A percentile compares a stretch with the other conserved stretches of the same genome.
Evolutionary conservation across 2,113 vertebrate genomes (phyloP).

Genomic region (Paraplagusia blochii): DNA sequence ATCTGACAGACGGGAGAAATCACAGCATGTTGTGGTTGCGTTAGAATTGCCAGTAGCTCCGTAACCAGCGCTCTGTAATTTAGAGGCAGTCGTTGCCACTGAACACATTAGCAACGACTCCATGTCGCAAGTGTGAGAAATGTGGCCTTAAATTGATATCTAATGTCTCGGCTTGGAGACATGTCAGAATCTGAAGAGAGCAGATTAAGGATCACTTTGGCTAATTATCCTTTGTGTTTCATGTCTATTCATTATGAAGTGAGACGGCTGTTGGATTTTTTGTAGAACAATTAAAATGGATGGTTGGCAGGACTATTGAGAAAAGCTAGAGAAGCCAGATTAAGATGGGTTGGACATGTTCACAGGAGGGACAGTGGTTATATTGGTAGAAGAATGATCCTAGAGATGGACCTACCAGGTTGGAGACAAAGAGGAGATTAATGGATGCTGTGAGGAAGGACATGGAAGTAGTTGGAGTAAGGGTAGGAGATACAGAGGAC

Average conservation of each 20-base stretch:
- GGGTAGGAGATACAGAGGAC: too few relatives aligned
- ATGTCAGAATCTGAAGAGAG: slow-evolving; percentile 18
- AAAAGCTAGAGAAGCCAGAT: too few relatives aligned
- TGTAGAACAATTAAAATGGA: too few relatives aligned
- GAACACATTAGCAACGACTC: slow-evolving; percentile 38
- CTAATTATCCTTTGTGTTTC: slow-evolving; percentile 10
- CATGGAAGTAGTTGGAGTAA: too few relatives aligned
- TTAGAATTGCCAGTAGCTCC: slow-evolving; percentile 26
- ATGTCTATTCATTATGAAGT: background rate
- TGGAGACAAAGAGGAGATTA: too few relatives aligned
- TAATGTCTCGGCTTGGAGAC: slow-evolving; percentile 30
- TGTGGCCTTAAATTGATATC: slow-evolving; percentile 33
- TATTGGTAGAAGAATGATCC: too few relatives aligned
- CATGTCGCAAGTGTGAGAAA: slow-evolving; percentile 31
- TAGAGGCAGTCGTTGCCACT: slow-evolving; percentile 29
- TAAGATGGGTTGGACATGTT: too few relatives aligned
- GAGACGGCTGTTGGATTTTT: too few relatives aligned
- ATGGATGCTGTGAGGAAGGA: too few relatives aligned
- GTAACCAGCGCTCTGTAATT: slow-evolving; percentile 31
- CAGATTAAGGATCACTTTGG: slow-evolving; percentile 22
- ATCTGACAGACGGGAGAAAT: slow-evolving; percentile 25
- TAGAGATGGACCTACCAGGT: too few relatives aligned
- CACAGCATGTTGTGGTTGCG: slow-evolving; percentile 2
- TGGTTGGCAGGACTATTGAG: too few relatives aligned
- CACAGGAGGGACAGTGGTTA: too few relatives aligned